Evolutionary conservation across 2,113 vertebrate species (phyloP).

Genomic region (Misgurnus anguillicaudatus): DNA sequence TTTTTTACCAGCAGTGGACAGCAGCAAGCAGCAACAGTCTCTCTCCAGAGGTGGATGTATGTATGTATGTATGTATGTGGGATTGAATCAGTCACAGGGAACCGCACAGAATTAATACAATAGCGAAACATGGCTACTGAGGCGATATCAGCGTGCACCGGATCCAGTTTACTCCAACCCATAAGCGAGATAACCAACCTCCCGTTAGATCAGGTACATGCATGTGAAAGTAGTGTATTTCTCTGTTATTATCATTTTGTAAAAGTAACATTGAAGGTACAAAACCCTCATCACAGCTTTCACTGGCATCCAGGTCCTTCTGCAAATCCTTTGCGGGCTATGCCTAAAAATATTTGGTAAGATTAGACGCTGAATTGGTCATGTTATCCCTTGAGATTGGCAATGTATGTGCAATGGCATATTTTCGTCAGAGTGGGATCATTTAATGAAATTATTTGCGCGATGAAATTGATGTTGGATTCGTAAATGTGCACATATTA

Average conservation of each 20-base stretch:
- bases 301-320: conserved; percentile 28
- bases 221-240: neutral
- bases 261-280: conserved; percentile 10
- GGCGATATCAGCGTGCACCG: conserved; percentile 68
- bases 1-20: conserved; percentile 41
- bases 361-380: conserved; percentile 2
- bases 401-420: neutral
- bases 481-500: neutral
- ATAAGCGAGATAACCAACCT: conserved; percentile 74
- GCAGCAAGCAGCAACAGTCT: conserved; percentile 39
- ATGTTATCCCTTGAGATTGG: neutral
- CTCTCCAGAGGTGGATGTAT: conserved; percentile 43
- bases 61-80: conserved; percentile 16
- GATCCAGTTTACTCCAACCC: conserved; percentile 74
- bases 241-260: conserved; percentile 5
- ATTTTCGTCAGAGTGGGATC: neutral
- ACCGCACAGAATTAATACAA: conserved; percentile 50
- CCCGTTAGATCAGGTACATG: conserved; percentile 73
- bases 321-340: conserved; percentile 12
- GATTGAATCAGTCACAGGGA: conserved; percentile 45
- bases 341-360: conserved; percentile 20
- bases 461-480: neutral
- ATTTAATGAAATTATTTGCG: neutral
- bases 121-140: conserved; percentile 70
- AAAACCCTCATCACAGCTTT: conserved; percentile 17